Conservation (phyloP, 2,888 invertebrate species). For the Hoplodrina ambigua region DNA sequence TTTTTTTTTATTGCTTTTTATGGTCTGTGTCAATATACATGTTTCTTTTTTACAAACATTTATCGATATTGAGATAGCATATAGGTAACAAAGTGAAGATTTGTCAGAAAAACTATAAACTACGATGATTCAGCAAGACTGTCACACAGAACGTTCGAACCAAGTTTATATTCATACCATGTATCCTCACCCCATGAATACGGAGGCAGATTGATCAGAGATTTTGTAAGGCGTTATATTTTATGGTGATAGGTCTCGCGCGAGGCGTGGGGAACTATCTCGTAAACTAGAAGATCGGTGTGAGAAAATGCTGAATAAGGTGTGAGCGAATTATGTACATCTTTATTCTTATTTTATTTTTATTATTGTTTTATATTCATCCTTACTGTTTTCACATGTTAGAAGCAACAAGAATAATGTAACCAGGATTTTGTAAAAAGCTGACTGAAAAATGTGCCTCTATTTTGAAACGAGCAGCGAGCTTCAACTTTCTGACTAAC, state of each 20-base stretch:
- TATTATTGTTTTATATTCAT: too few relatives aligned
- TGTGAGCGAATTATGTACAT: not conserved
- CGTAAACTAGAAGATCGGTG: conserved; percentile 11
- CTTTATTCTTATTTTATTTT: too few relatives aligned
- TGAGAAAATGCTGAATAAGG: conserved; percentile 6
- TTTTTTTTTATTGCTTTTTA: too few relatives aligned
- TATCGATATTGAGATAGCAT: too few relatives aligned
- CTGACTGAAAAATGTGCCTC: too few relatives aligned
- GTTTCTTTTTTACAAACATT: too few relatives aligned
- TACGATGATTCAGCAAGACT: conserved; percentile 37
- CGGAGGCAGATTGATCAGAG: conserved; percentile 46
- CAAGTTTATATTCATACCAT: conserved; percentile 61
- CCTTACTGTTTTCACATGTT: too few relatives aligned
- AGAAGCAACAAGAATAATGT: too few relatives aligned
- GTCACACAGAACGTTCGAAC: conserved; percentile 12
- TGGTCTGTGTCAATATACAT: too few relatives aligned
- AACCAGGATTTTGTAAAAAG: too few relatives aligned
- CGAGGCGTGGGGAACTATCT: not conserved
- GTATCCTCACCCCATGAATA: conserved; percentile 47
- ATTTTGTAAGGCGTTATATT: conserved; percentile 36
- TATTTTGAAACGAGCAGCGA: too few relatives aligned
- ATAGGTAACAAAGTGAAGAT: not conserved
- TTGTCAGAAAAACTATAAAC: conserved; percentile 9
- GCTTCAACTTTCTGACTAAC: too few relatives aligned
- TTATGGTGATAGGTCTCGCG: conserved; percentile 16